These are phyloP conservation scores for Dioctria linearis DNA, from an alignment of 2,888 invertebrate genomes.

Conservation along the genomic window DNA sequence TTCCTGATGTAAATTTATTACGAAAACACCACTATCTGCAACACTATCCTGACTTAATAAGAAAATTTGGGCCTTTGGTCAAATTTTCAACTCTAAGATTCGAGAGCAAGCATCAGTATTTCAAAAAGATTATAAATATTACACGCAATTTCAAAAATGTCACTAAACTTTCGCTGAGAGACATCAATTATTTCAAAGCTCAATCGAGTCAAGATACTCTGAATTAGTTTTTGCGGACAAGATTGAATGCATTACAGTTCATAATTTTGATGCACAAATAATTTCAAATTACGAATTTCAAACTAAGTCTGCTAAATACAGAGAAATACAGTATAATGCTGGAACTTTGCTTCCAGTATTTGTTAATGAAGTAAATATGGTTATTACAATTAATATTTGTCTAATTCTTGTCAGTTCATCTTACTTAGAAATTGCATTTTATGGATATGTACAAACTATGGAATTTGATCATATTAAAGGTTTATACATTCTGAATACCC, in stretches of 20 bases:
- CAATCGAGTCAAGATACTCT: not conserved
- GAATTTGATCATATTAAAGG: too few species aligned
- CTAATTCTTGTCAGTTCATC: not conserved
- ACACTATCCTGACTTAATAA: not conserved
- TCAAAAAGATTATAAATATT: not conserved
- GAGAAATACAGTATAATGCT: not conserved
- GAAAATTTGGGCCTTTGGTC: not conserved
- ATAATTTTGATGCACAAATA: too few species aligned
- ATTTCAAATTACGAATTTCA: too few species aligned
- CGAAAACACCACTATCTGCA: not conserved
- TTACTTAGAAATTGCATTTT: not conserved
- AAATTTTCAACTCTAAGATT: conserved; percentile 5
- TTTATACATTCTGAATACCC: too few species aligned
- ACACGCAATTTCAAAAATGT: conserved; percentile 2
- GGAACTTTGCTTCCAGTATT: not conserved
- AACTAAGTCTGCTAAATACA: too few species aligned
- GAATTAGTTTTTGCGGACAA: too few species aligned
- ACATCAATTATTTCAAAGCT: conserved; percentile 2
- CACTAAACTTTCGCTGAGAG: not conserved
- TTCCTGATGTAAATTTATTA: not conserved
- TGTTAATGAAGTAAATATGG: not conserved
- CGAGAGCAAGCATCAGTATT: conserved; percentile 1
- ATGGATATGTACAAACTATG: not conserved
- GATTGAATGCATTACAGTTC: too few species aligned
- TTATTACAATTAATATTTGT: not conserved